Conservation (phyloP, 2,888 invertebrate species). For the Phoenoteleia sp. region DNA sequence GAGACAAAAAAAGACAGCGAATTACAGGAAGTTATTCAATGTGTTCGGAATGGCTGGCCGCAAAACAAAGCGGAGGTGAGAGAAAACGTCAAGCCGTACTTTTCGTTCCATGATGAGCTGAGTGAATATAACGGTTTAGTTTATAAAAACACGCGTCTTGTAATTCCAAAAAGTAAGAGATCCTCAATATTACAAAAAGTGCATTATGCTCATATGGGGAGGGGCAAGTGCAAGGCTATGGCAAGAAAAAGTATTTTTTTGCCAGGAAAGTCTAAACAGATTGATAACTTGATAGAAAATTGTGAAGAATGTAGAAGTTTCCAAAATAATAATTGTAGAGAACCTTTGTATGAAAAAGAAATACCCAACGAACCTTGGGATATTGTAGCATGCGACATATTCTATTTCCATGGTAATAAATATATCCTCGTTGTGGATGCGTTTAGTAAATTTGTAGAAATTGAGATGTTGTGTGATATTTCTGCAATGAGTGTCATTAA, state of each 20-base stretch:
- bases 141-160: conserved; percentile 53
- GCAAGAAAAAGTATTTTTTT: conserved; percentile 66
- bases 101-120: conserved; percentile 62
- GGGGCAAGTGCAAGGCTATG: conserved; percentile 54
- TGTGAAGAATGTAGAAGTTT: conserved; percentile 47
- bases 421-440: conserved; percentile 76
- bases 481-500: conserved; percentile 25
- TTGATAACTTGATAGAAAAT: conserved; percentile 42
- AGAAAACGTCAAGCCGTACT: conserved; percentile 55
- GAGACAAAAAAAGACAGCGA: conserved; percentile 57
- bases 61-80: conserved; percentile 52
- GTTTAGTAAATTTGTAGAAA: conserved; percentile 53
- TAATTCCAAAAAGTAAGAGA: conserved; percentile 61
- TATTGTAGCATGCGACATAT: conserved; percentile 57
- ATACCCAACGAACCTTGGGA: conserved; percentile 65
- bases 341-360: conserved; percentile 61
- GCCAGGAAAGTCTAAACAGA: conserved; percentile 62
- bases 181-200: conserved; percentile 56
- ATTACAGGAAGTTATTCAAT: conserved; percentile 53
- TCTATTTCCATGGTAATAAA: conserved; percentile 60
- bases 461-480: background rate
- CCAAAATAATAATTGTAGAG: conserved; percentile 40
- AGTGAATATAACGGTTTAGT: conserved; percentile 58
- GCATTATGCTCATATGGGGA: conserved; percentile 67
- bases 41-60: conserved; percentile 67